Evolutionary conservation across 1,140 invertebrate genomes (phyloP), one percentile per base, ranked within the genome.

Genomic region (Drosophila paulistorum): DNA sequence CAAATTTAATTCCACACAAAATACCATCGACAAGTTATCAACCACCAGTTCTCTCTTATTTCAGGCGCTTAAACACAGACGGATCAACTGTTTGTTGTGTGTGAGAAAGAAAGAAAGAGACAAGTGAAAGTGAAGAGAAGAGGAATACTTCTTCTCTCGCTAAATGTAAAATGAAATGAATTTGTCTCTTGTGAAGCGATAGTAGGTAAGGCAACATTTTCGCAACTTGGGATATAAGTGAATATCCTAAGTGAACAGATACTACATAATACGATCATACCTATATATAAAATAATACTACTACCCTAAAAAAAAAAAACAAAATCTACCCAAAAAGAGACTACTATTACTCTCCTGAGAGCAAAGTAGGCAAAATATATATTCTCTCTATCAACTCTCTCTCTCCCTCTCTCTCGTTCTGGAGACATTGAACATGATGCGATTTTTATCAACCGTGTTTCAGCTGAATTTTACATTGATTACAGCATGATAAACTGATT

Each of bases 11-110:
- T 69, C 75, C 65, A 77, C 74, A 80, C 83, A 64, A 37, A 78
- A 82, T 51, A 51, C 45, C 45, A 51, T 72, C 78, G 77, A 90
- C 86, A 85, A 90, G 77, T 93, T 94, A 94, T 94, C 94, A 94
- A 94, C 94, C 94, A 94, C 94, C 94, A 95, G 94, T 94, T 94
- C 86, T 92, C 92, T 93, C 94, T 93, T 94, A 93, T 94, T 95
- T 94, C 94, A 94, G 94, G 90, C 90, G 90, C 81, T 91, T 91
- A 90, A 91, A 80, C 76, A 90, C 87, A 84, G 80, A 89, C 77
- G 83, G 83, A 55, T 65, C 74, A 70, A 77, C 77, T 66, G 58
- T 79, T 79, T 77, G 69, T 79, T 84, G 67, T 71, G 77, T 84
- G 82, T 73, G 78, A 85, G 72, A 76, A 80, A 70, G 81, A 84